A percentile compares a stretch with the other conserved stretches of the same genome.
Evolutionary conservation across 2,888 invertebrate genomes (phyloP).

Genomic region (Tachina lurida): DNA sequence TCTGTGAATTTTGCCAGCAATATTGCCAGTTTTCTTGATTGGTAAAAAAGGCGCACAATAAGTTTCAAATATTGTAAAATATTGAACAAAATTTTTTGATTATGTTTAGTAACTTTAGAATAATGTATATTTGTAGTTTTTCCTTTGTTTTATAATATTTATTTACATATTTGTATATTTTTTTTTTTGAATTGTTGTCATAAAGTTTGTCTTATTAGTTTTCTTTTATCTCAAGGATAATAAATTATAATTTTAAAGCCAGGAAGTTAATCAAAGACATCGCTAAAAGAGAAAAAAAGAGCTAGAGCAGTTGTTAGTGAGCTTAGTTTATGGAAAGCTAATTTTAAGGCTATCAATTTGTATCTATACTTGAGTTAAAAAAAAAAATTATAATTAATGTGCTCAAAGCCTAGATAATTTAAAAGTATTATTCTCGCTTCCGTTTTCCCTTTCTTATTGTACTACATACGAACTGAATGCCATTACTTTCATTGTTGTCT

Average conservation of each 20-base stretch:
- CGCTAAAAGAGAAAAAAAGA: not conserved
- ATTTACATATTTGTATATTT: not conserved
- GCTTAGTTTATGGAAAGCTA: too few species aligned
- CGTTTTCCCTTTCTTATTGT: conserved; percentile 2
- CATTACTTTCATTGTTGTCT: not conserved
- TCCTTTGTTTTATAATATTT: conserved; percentile 9
- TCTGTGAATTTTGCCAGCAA: conserved; percentile 1
- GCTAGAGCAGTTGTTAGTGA: too few species aligned
- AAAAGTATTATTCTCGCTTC: conserved; percentile 6
- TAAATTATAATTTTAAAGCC: conserved; percentile 8
- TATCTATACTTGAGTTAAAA: too few species aligned
- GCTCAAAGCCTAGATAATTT: not conserved
- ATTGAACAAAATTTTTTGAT: conserved; percentile 37
- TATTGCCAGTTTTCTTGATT: conserved; percentile 4
- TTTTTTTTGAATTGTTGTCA: not conserved
- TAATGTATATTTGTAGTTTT: not conserved
- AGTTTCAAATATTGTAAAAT: conserved; percentile 38
- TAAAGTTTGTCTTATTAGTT: conserved; percentile 26
- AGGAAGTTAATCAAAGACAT: not conserved
- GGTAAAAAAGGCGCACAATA: conserved; percentile 32
- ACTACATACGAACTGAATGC: not conserved
- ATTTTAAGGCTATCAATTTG: too few species aligned
- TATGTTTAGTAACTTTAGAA: conserved; percentile 25
- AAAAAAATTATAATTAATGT: not conserved
- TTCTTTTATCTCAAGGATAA: conserved; percentile 14